These are phyloP conservation scores for Psittacula cyanocephala DNA, from an alignment of 2,113 vertebrate genomes.

Conservation along the genomic window DNA sequence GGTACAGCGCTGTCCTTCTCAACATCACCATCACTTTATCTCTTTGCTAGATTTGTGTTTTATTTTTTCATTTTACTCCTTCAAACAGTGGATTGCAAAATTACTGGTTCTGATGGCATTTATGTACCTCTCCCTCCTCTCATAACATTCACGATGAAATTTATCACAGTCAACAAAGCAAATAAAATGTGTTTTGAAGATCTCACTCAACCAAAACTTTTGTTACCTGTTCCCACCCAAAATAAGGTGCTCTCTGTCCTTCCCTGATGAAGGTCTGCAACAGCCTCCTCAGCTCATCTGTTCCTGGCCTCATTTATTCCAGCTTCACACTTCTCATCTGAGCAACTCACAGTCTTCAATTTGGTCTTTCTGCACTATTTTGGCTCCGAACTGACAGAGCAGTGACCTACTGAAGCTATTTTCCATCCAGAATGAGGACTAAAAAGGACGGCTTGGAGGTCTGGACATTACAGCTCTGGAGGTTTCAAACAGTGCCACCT, in stretches of 20 bases:
- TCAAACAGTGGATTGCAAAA: not conserved
- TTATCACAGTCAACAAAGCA: not conserved
- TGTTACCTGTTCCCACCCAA: not conserved
- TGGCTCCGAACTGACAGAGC: not conserved
- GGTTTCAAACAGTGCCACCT: slow-evolving; percentile 50
- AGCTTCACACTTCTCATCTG: not conserved
- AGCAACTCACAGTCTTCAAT: not conserved
- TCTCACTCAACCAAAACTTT: not conserved
- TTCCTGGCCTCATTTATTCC: not conserved
- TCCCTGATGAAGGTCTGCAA: not conserved
- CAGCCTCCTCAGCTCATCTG: not conserved
- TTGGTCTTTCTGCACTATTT: not conserved
- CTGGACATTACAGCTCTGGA: not conserved
- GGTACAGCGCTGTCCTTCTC: not conserved
- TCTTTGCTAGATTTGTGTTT: not conserved
- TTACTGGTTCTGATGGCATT: not conserved
- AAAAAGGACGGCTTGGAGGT: not conserved
- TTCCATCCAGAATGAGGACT: not conserved
- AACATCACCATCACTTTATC: not conserved
- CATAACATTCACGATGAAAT: not conserved
- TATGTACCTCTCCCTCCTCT: not conserved
- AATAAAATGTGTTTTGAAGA: not conserved
- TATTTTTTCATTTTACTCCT: not conserved
- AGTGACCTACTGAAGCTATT: not conserved
- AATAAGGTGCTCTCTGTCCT: not conserved